A percentile compares a stretch with the other conserved stretches of the same genome.
These are phyloP conservation scores for Adelphocoris suturalis DNA, from an alignment of 2,888 invertebrate species.

Conservation along the genomic window DNA sequence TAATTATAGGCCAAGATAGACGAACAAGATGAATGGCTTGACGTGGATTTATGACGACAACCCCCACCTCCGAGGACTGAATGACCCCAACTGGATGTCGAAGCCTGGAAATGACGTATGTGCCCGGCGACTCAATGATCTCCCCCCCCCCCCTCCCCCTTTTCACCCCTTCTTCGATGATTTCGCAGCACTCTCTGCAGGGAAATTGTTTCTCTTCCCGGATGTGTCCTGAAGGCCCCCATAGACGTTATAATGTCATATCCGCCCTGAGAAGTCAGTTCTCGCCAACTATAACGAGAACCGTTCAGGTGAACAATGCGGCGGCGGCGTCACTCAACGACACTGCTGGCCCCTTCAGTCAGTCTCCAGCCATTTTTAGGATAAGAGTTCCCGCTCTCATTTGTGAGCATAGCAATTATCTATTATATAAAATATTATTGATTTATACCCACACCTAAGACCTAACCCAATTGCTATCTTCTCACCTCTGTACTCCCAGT, in stretches of 20 bases:
- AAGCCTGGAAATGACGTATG: background rate
- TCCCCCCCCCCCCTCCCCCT: background rate
- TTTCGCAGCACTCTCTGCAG: background rate
- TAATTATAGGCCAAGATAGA: background rate
- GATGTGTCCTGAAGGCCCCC: background rate
- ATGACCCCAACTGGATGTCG: background rate
- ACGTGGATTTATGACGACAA: background rate
- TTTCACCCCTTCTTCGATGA: no score
- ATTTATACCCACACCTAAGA: no score
- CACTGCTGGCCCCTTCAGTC: no score
- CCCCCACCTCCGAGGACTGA: background rate
- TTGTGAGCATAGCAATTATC: no score
- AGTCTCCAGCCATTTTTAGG: no score
- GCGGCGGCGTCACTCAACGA: no score
- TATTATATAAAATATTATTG: no score
- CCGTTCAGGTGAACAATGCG: no score
- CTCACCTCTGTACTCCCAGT: no score
- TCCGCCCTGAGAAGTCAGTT: background rate
- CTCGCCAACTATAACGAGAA: constrained; percentile 20
- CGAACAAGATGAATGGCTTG: background rate
- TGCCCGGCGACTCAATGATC: background rate
- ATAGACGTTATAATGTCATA: background rate
- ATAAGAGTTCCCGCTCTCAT: no score
- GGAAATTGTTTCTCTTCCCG: background rate
- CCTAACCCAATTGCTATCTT: no score